These are phyloP conservation scores for Lepidurus apus DNA, from an alignment of 1,140 invertebrate species.

Conservation along the genomic window DNA sequence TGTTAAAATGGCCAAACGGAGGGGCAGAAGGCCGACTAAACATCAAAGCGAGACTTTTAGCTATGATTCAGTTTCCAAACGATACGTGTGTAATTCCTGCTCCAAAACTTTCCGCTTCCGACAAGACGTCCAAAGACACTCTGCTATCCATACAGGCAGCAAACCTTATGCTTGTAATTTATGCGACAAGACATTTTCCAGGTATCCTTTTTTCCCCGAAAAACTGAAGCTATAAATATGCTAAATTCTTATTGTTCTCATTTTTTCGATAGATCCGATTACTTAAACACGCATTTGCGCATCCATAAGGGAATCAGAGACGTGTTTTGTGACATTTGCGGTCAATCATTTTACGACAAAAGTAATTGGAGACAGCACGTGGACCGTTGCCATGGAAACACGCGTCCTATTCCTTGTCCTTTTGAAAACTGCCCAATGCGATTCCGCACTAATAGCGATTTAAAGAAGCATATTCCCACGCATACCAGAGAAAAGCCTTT, in stretches of 20 bases:
- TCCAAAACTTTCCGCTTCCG: slow-evolving; percentile 30
- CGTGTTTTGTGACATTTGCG: slow-evolving; percentile 31
- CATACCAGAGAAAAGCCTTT: slow-evolving; percentile 36
- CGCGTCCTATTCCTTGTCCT: not conserved
- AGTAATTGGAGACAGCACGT: slow-evolving; percentile 5
- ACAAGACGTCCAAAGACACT: slow-evolving; percentile 29
- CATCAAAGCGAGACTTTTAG: not conserved
- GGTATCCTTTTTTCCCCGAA: not conserved
- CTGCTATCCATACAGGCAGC: slow-evolving; percentile 56
- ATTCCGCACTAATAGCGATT: slow-evolving; percentile 8
- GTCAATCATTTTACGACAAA: slow-evolving; percentile 29
- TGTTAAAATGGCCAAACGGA: not conserved
- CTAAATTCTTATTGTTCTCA: not conserved
- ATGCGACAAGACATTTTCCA: slow-evolving; percentile 46
- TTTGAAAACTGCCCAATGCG: slow-evolving; percentile 4
- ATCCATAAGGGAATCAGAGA: slow-evolving; percentile 30
- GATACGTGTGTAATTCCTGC: slow-evolving; percentile 28
- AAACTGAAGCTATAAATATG: not conserved
- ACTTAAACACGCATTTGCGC: slow-evolving; percentile 27
- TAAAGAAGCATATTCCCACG: slow-evolving; percentile 50
- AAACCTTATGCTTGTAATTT: slow-evolving; percentile 62
- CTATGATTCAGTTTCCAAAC: not conserved
- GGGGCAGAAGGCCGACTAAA: not conserved
- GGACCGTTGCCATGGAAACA: not conserved
- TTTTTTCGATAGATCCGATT: slow-evolving; percentile 25